phyloP scores from a whole-genome alignment of 2,888 invertebrate genomes.

The Platerodrilus igneus region DNA sequence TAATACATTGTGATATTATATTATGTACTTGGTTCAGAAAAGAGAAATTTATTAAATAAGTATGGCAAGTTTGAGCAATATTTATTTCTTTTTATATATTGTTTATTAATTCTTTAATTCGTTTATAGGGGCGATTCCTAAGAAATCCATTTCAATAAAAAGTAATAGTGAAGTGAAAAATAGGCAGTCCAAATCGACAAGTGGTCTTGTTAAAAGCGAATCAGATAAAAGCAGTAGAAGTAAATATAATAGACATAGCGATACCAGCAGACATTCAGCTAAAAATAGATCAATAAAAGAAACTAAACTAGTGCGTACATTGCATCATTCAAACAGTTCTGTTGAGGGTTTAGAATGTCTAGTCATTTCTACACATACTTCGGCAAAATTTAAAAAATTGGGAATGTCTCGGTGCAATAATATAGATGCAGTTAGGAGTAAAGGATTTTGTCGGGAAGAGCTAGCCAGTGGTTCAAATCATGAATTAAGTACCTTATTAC shows the following conservation, averaged over 20 bases:
- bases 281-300: conserved; percentile 37
- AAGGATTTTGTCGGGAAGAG: conserved; percentile 51
- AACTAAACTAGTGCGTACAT: conserved; percentile 38
- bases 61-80: too few species aligned
- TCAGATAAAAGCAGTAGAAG: conserved; percentile 40
- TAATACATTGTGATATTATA: too few species aligned
- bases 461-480: conserved; percentile 59
- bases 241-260: conserved; percentile 23
- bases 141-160: conserved; percentile 48
- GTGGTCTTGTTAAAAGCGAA: conserved; percentile 39
- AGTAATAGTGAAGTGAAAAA: conserved; percentile 24
- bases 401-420: conserved; percentile 39
- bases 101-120: too few species aligned
- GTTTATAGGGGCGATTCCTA: conserved; percentile 64
- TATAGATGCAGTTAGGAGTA: conserved; percentile 45
- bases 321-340: conserved; percentile 33
- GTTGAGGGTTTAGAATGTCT: conserved; percentile 43
- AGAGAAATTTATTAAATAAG: too few species aligned
- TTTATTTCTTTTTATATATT: too few species aligned
- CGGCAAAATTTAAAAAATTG: conserved; percentile 24
- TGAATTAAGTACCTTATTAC: conserved; percentile 61
- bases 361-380: conserved; percentile 45
- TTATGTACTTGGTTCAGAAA: too few species aligned
- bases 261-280: conserved; percentile 24
- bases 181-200: conserved; percentile 27